Base-by-base conservation (phyloP, 1,140 invertebrate species). In the Danaus plexippus region DNA sequence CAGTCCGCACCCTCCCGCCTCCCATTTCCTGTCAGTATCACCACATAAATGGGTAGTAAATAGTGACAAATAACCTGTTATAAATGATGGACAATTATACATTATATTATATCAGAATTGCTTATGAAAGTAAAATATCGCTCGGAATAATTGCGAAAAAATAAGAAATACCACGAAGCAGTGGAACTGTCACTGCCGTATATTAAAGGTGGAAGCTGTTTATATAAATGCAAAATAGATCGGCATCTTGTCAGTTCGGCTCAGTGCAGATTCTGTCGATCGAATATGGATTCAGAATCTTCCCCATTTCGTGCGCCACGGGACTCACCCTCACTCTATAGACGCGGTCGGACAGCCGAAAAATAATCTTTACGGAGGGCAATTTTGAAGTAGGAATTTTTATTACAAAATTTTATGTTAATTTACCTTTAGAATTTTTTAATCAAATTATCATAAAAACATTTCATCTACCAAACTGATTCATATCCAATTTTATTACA, bases 141-240 rank as follows among this genome's bases (percentile, higher is more conserved):
- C 22, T 59, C 57, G 57, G 56, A 13, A 54, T 45, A 11, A 47
- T 52, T 52, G 12, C 18, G 32, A 64, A 62, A 61, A 64, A 64
- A 61, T 58, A 61, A 32, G 22, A 32, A 32, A 32, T 32, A 32
- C 22, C 22, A 32, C 22, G 22, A 32, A 32, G 22, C 22, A 32
- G 22, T 32, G 22, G 22, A 32, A 66, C 71, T 71, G 69, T 73
- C 72, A 64, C 61, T 55, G 66, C 47, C 70, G 67, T 67, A 75
- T 77, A 81, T 81, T 76, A 75, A 78, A 77, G 77, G 74, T 80
- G 69, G 77, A 69, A 77, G 77, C 72, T 87, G 81, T 87, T 87
- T 87, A 87, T 87, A 85, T 87, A 87, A 87, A 87, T 87, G 83
- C 83, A 87, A 87, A 87, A 77, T 78, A 84, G 83, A 76, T 85